Base-by-base conservation (phyloP, 2,797 vertebrate genomes). In the Coilia nasus region DNA sequence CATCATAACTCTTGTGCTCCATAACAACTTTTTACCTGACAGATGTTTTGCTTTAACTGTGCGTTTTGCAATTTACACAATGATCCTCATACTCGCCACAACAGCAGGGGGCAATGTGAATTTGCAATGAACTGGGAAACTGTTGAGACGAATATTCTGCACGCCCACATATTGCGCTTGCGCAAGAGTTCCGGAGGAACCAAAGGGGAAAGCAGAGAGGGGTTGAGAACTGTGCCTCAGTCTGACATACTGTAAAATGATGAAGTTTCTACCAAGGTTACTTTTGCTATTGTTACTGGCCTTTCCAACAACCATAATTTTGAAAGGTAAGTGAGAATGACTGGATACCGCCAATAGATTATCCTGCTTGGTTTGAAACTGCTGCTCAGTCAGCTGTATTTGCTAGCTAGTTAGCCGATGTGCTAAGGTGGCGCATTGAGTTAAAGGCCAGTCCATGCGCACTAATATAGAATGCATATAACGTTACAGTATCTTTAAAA, bases 221-320 rank as follows among this genome's bases (percentile, higher is more conserved):
- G 41, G 14, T 15, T 78, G 5, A 78, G 71, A 17, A 78, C 71
- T 19, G 71, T 44, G 35, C 71, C 17, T 21, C 35, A 21, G 19
- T 19, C 35, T 21, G 35, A 78, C 19, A 78, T 78, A 78, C 71
- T 78, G 31, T 44, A 91, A 91, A 89, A 95, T 93, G 94, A 89
- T 94, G 90, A 93, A 80, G 5, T 91, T 94, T 64, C 56, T 95
- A 0, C 94, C 92, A 0, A 95, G 95, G 89, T 88, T 96, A n/a
- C 47, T 95, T 28, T 87, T 96, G 86, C 41, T 96, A 0, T 83
- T 86, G 12, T 81, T 96, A 35, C 15, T 96, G 6, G 94, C 92
- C 0, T 93, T 96, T 83, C 96, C 95, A 0, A 93, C 89, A 0
- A 87, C 93, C 0, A 2, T 95, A 4, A 87, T 95, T 0, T 31